phyloP scores from a whole-genome alignment of 37 sponge, comb jelly and placozoan species.

The Cladorhizidae sp. region DNA sequence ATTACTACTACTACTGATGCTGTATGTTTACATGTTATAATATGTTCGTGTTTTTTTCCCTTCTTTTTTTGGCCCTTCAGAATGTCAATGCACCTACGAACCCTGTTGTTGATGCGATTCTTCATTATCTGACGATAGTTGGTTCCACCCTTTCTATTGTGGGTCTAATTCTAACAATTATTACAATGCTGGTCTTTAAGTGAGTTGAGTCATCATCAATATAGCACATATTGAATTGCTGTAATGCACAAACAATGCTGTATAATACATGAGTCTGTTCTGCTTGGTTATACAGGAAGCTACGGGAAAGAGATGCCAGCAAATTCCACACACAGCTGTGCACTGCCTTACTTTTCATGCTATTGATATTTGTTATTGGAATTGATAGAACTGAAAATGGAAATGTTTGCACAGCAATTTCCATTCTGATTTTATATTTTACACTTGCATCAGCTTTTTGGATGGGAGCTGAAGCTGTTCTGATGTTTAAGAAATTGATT shows the following conservation, averaged over 20 bases:
- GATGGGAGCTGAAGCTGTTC: slow-evolving; percentile 80
- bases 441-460: slow-evolving; percentile 51
- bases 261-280: neutral
- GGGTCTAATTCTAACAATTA: slow-evolving; percentile 44
- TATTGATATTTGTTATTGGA: slow-evolving; percentile 52
- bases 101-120: neutral
- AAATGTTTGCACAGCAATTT: slow-evolving; percentile 35
- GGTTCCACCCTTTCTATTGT: slow-evolving; percentile 48
- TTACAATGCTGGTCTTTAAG: slow-evolving; percentile 50
- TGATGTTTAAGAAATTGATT: slow-evolving; percentile 61
- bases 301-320: slow-evolving; percentile 36
- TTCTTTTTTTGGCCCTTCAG: too few species aligned
- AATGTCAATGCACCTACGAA: slow-evolving; percentile 36
- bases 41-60: neutral
- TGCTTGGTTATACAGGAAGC: slow-evolving; percentile 35
- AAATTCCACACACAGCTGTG: slow-evolving; percentile 66
- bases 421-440: slow-evolving; percentile 55
- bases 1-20: neutral
- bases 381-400: slow-evolving; percentile 47
- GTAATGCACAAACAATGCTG: too few species aligned
- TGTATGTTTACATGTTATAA: too few species aligned
- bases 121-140: slow-evolving; percentile 23
- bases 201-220: slow-evolving; percentile 1
- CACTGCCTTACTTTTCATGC: slow-evolving; percentile 48
- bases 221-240: too few species aligned